Conservation (phyloP, 2,888 invertebrate genomes). For the Clistopyga incitator region DNA sequence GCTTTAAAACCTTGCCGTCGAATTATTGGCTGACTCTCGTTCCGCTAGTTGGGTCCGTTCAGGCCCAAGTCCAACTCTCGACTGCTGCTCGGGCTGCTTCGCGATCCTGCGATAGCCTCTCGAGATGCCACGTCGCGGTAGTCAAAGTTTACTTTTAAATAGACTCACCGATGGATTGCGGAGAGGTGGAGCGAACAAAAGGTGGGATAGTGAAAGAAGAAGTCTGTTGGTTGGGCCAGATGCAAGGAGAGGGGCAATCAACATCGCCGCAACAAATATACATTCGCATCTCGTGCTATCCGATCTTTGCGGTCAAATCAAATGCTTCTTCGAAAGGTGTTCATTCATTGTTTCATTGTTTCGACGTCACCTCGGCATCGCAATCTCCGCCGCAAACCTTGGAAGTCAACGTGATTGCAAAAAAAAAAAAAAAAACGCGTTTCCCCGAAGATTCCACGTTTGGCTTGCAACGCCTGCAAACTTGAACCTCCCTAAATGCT, state of each 20-base stretch:
- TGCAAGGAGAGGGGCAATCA: neutral
- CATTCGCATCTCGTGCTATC: neutral
- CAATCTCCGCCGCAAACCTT: too few relatives aligned
- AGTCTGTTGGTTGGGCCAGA: neutral
- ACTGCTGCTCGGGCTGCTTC: conserved; percentile 65
- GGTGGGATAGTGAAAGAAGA: neutral
- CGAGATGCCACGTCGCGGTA: conserved; percentile 26
- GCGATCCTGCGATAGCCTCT: conserved; percentile 30
- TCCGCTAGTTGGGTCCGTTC: conserved; percentile 67
- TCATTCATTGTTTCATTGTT: too few relatives aligned
- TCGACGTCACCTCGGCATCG: neutral
- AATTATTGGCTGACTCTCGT: conserved; percentile 47
- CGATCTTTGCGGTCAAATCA: too few relatives aligned
- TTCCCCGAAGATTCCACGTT: too few relatives aligned
- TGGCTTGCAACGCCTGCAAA: too few relatives aligned
- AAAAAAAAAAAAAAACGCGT: too few relatives aligned
- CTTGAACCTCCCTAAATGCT: too few relatives aligned
- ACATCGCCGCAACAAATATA: neutral
- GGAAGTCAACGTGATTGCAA: too few relatives aligned
- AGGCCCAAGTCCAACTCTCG: conserved; percentile 72
- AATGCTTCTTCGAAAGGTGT: too few relatives aligned
- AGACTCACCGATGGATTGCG: conserved; percentile 15
- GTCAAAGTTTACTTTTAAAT: conserved; percentile 56
- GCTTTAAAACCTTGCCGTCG: conserved; percentile 16
- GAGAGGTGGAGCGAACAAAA: conserved; percentile 27